phyloP scores from a whole-genome alignment of 2,797 vertebrate species.

The Amphiprion clarkii region DNA sequence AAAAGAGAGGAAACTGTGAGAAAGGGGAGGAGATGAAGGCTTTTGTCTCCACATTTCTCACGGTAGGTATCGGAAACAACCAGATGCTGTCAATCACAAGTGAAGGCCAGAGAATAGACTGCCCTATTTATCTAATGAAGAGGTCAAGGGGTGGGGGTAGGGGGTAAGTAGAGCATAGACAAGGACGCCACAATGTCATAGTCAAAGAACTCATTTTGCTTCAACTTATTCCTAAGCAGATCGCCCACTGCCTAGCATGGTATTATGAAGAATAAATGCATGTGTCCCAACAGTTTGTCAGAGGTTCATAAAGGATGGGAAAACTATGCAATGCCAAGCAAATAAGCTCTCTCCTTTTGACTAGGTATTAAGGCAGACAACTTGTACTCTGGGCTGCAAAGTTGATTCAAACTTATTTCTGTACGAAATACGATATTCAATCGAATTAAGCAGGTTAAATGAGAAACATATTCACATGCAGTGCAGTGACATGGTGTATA shows the following conservation, averaged over 20 bases:
- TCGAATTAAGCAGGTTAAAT: neutral
- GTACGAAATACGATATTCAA: neutral
- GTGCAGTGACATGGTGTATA: neutral
- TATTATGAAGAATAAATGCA: too few relatives aligned
- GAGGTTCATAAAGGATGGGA: too few relatives aligned
- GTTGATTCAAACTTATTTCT: too few relatives aligned
- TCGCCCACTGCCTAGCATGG: neutral
- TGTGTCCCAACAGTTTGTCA: too few relatives aligned
- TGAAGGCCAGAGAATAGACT: conserved; percentile 65
- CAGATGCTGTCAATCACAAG: conserved; percentile 77
- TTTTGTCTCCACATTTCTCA: conserved; percentile 75
- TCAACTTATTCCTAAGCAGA: conserved; percentile 24
- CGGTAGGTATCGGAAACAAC: conserved; percentile 71
- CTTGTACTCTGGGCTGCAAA: too few relatives aligned
- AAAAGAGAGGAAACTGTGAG: conserved; percentile 66
- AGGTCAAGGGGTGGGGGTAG: conserved; percentile 59
- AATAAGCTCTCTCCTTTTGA: too few relatives aligned
- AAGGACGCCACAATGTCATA: conserved; percentile 50
- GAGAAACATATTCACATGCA: neutral
- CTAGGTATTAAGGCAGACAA: too few relatives aligned
- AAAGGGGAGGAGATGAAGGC: conserved; percentile 52
- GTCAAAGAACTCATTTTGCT: neutral
- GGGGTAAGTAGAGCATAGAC: conserved; percentile 41
- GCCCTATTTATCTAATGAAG: conserved; percentile 77
- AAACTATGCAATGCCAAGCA: too few relatives aligned